Base-by-base conservation (phyloP, 2,797 vertebrate genomes). In the Phataginus tricuspis region DNA sequence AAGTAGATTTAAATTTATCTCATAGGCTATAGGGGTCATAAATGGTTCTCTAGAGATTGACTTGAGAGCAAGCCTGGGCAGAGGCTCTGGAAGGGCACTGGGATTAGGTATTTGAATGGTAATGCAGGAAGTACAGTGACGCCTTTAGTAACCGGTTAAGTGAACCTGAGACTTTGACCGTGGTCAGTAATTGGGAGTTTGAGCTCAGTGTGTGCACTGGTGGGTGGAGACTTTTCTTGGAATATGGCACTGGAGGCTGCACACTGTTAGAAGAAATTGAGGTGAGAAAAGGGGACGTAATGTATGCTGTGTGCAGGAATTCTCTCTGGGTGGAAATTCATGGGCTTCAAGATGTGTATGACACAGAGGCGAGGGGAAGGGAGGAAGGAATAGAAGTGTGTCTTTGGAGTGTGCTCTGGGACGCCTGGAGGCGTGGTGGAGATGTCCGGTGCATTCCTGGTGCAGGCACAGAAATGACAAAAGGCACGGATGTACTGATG, bases 121-220 rank as follows among this genome's bases (percentile, higher is more conserved):
- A 49, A 79, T 21, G 37, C 53, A 49, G 88, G 78, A 96, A 90
- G 66, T 86, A 55, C 4, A n/a, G 84, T 55, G 69, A 90, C 72
- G 42, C 59, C 53, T 89, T 79, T 63, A 57, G 25, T 94, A 87
- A 92, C 42, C 63, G 10, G 29, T 39, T 80, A 61, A 77, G 61
- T 91, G 89, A 96, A 95, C 71, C 75, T 95, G 79, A 95, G 92
- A 97, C 97, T 97, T 98, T 97, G 96, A 96, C 91, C 96, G 49
- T 51, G 59, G 42, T 10, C 59, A 42, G 55, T 74, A 37, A 72
- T 74, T 64, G 84, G 34, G 69, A 66, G 68, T 86, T 64, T 10
- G 34, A 90, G 71, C 27, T 49, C 29, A n/a, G 23, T 45, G 7
- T 78, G n/a, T 93, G 55, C 75, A 3, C 66, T 78, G 49, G 14